Conservation (phyloP, 2,888 invertebrate species). For the Cryptocephalus moraei region DNA sequence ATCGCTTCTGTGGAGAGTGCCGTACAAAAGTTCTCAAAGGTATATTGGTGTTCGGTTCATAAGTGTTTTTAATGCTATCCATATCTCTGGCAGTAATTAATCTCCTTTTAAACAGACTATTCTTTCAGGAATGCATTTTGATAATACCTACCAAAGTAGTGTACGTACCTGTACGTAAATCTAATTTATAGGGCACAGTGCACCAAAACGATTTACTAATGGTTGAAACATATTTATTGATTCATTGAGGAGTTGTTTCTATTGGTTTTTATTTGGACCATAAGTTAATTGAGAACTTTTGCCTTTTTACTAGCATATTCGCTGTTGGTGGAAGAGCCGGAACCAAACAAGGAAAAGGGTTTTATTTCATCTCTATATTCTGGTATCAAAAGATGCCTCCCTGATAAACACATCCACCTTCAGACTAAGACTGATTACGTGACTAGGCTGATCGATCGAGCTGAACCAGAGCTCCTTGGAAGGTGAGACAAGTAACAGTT, state of each 20-base stretch:
- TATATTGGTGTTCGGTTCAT: conserved; percentile 10
- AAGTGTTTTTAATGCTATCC: no score
- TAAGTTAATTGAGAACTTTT: conserved; percentile 9
- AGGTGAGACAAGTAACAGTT: conserved; percentile 41
- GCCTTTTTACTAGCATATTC: conserved; percentile 57
- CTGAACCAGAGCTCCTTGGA: conserved; percentile 85
- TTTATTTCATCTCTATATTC: conserved; percentile 80
- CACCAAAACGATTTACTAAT: no score
- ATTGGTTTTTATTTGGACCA: no score
- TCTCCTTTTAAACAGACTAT: no score
- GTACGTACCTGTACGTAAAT: no score
- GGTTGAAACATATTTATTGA: no score
- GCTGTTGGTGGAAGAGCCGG: conserved; percentile 73
- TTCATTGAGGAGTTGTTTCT: no score
- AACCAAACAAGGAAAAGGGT: conserved; percentile 79
- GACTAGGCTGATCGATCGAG: conserved; percentile 75
- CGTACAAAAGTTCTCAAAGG: conserved; percentile 71
- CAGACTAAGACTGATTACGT: conserved; percentile 83
- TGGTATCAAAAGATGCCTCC: conserved; percentile 76
- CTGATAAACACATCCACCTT: conserved; percentile 81
- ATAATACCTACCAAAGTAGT: no score
- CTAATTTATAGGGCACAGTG: no score
- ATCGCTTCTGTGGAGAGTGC: conserved; percentile 89
- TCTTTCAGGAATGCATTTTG: no score
- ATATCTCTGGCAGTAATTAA: no score